Evolutionary conservation across 2,888 invertebrate genomes (phyloP), one percentile per base, ranked within the genome.

Genomic region (Pammene aurita): DNA sequence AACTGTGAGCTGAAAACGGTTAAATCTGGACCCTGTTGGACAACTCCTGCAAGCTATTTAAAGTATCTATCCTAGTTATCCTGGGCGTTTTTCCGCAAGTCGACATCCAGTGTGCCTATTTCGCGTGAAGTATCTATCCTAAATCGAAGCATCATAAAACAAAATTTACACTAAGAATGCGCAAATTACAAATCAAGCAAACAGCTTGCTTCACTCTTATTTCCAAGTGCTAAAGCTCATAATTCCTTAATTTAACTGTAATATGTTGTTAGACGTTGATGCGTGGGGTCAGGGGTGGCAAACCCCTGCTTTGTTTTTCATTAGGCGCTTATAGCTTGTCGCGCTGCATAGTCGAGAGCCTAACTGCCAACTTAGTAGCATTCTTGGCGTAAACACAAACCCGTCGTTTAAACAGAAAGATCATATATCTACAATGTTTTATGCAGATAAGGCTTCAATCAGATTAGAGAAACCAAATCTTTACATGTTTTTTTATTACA

Each of bases 301-400:
- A 74, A 77, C 77, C 76, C 80, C 72, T 81, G 84, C 87, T 86
- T 86, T 87, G 87, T 88, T 87, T 87, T 88, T 87, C 87, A 88
- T 87, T 87, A 87, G 84, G 83, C 78, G 78, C 82, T 84, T 81
- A 83, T 78, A 77, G 81, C 77, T 73, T 77, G 74, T 75, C 72
- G 74, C 75, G 74, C 73, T 74, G 75, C 73, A 73, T 75, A 75
- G 77, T 74, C 74, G 73, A 77, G 76, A 75, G 76, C 76, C 78
- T 79, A 77, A 79, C 78, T 77, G 74, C 74, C 77, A 76, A 73
- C 76, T 75, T 76, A 75, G 76, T 79, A 74, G 76, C 76, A 78
- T 79, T 79, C 77, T 74, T 74, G 73, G 76, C 74, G 74, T 74
- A 74, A 80, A 69, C 52, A 16, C 69, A 52, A 64, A 68, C 48